Evolutionary conservation across 2,113 vertebrate species (phyloP).

Genomic region (human (Homo sapiens)): DNA sequence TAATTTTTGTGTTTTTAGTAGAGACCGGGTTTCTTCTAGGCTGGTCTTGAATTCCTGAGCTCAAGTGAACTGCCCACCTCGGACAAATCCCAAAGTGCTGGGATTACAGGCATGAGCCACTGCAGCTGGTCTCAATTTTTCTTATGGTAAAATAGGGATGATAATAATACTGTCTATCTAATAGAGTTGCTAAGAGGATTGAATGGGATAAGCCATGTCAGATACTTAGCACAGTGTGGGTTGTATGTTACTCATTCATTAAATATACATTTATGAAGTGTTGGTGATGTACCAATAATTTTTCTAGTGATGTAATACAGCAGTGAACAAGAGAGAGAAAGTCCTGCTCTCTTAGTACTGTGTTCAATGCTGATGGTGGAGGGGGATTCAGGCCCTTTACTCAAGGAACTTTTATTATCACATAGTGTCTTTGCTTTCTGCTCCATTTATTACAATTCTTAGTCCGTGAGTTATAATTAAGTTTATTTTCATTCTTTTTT

Average conservation of each 20-base stretch:
- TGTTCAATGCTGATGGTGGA: not conserved
- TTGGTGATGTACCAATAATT: not conserved
- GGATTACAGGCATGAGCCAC: too few species aligned
- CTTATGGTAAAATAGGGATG: not conserved
- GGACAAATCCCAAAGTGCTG: too few species aligned
- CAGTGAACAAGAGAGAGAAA: not conserved
- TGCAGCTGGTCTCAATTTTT: not conserved
- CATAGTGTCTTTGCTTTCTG: constrained; percentile 30
- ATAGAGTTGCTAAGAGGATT: not conserved
- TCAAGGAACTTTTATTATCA: not conserved
- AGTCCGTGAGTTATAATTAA: not conserved
- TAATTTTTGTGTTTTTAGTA: too few species aligned
- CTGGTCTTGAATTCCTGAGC: too few species aligned
- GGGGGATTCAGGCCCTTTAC: not conserved
- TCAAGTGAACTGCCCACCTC: too few species aligned
- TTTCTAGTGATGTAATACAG: not conserved
- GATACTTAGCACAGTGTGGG: not conserved
- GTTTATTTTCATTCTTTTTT: constrained; percentile 16
- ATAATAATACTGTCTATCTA: not conserved
- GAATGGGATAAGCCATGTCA: not conserved
- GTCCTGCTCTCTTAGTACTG: not conserved
- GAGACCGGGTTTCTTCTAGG: too few species aligned
- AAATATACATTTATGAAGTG: constrained; percentile 7
- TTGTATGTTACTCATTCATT: not conserved
- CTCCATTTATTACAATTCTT: constrained; percentile 30